A percentile compares a stretch with the other conserved stretches of the same genome.
Conservation (phyloP, 2,113 vertebrate genomes). For the Uropsilus gracilis region DNA sequence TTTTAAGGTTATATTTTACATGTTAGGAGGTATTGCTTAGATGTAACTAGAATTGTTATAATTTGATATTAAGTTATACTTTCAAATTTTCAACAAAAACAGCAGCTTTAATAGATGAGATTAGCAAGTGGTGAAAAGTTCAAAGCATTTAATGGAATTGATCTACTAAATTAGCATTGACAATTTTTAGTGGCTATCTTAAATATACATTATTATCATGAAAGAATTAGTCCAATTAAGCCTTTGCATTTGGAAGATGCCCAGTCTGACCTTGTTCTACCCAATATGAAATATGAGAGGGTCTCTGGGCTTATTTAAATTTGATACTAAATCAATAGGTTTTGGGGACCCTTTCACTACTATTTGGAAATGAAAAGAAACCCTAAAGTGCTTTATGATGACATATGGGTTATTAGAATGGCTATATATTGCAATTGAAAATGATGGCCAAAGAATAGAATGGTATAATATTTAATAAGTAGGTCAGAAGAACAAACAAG, state of each 20-base stretch:
- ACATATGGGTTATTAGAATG: conserved; percentile 54
- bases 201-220: conserved; percentile 83
- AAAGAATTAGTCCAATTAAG: conserved; percentile 81
- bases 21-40: conserved; percentile 37
- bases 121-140: conserved; percentile 82
- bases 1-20: conserved; percentile 59
- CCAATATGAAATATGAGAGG: conserved; percentile 59
- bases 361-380: conserved; percentile 53
- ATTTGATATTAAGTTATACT: conserved; percentile 74
- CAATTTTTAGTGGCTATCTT: conserved; percentile 82
- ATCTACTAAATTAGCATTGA: conserved; percentile 83
- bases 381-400: conserved; percentile 41
- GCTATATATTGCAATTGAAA: conserved; percentile 64
- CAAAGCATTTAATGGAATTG: conserved; percentile 82
- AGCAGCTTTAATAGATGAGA: conserved; percentile 79
- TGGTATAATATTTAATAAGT: conserved; percentile 48
- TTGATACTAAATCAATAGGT: conserved; percentile 66
- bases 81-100: conserved; percentile 77
- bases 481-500: conserved; percentile 26
- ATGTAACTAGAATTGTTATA: conserved; percentile 56
- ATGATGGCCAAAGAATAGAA: conserved; percentile 45
- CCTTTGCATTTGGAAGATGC: conserved; percentile 74
- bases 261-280: conserved; percentile 68
- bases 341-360: conserved; percentile 26
- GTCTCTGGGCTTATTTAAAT: conserved; percentile 65